These are phyloP conservation scores for Rhynchonycteris naso DNA, from an alignment of 2,797 vertebrate species.

Conservation along the genomic window DNA sequence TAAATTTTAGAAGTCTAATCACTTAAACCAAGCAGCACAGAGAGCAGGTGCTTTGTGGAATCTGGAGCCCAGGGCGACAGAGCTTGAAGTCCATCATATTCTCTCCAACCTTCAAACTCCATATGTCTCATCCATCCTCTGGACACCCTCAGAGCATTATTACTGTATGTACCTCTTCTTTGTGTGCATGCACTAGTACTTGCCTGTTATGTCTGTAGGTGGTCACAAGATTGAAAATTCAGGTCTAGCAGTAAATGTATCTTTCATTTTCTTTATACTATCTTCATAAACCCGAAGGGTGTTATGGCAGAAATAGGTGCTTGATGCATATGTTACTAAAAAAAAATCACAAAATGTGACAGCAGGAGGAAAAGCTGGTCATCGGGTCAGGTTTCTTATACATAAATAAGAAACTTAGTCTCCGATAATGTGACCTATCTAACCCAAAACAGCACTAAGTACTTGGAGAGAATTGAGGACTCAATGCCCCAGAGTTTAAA, in stretches of 20 bases:
- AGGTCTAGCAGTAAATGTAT: background rate
- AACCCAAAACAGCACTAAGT: background rate
- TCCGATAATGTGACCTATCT: background rate
- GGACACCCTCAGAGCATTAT: background rate
- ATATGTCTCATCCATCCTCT: accelerated
- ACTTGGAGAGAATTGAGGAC: background rate
- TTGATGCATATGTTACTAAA: background rate
- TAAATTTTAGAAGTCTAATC: background rate
- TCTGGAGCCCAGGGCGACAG: background rate
- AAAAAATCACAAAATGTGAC: background rate
- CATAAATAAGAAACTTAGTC: background rate
- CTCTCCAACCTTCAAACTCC: background rate
- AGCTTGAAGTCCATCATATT: accelerated
- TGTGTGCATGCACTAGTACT: accelerated
- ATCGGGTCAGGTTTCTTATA: background rate
- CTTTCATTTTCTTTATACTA: background rate
- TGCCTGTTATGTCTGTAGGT: background rate
- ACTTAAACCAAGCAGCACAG: background rate
- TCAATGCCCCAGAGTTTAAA: background rate
- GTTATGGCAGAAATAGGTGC: background rate
- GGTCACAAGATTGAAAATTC: background rate
- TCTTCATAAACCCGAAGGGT: background rate
- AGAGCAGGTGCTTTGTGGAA: background rate
- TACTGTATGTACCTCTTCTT: background rate
- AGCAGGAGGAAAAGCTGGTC: background rate